Evolutionary conservation across 2,113 vertebrate genomes (phyloP).

Genomic region (Bufo bufo): DNA sequence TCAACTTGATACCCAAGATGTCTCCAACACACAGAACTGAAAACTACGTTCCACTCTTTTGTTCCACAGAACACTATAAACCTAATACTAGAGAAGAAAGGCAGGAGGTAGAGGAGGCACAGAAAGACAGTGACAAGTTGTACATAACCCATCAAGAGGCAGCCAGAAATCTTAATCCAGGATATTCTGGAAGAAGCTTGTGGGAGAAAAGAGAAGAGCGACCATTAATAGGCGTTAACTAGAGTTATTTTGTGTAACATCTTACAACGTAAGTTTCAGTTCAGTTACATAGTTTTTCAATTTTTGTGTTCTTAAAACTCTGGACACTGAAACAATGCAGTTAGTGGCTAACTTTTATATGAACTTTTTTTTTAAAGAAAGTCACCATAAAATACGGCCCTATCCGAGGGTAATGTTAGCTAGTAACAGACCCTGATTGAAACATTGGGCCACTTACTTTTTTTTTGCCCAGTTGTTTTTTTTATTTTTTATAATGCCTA

Average conservation of each 20-base stretch:
- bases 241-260: background rate
- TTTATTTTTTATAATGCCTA: too few species aligned
- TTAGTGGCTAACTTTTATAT: background rate
- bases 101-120: background rate
- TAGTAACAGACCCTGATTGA: too few species aligned
- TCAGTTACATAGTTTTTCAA: too few species aligned
- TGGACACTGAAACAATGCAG: background rate
- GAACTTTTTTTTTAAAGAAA: background rate
- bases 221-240: slow-evolving; percentile 55
- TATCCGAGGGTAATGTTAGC: too few species aligned
- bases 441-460: too few species aligned
- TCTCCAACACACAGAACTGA: background rate
- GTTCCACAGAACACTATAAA: background rate
- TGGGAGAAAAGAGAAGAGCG: slow-evolving; percentile 57
- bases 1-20: background rate
- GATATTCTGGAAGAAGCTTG: slow-evolving; percentile 21
- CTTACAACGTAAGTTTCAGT: background rate
- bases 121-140: background rate
- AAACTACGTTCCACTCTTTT: background rate
- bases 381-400: too few species aligned
- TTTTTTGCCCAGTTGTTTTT: too few species aligned
- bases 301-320: too few species aligned
- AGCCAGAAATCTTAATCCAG: slow-evolving; percentile 31
- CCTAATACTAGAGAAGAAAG: background rate
- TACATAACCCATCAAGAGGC: slow-evolving; percentile 52